Evolutionary conservation across 2,888 invertebrate genomes (phyloP).

Genomic region (Punctoribates punctum): DNA sequence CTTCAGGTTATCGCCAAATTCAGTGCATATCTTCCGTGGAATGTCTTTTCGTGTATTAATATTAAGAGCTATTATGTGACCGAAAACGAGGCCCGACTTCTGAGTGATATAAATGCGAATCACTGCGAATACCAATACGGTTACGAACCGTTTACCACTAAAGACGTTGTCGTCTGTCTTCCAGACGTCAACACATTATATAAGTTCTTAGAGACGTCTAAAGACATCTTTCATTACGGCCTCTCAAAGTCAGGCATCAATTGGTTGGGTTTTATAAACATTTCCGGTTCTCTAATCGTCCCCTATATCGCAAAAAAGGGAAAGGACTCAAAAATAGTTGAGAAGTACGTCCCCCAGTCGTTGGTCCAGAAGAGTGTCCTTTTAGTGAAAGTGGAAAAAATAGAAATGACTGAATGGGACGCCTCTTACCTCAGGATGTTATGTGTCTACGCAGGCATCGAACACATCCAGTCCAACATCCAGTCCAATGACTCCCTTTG

Average conservation of each 20-base stretch:
- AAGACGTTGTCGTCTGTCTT: conserved; percentile 83
- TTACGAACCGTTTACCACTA: conserved; percentile 75
- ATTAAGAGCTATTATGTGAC: conserved; percentile 90
- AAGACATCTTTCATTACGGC: conserved; percentile 37
- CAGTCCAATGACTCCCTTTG: conserved; percentile 37
- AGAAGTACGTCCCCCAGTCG: conserved; percentile 45
- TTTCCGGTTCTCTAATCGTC: conserved; percentile 34
- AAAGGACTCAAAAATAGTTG: not conserved
- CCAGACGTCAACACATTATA: conserved; percentile 83
- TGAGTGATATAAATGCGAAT: conserved; percentile 86
- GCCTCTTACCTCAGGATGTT: conserved; percentile 87
- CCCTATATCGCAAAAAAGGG: conserved; percentile 25
- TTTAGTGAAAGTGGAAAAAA: conserved; percentile 49
- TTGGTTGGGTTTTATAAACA: conserved; percentile 41
- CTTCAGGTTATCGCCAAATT: conserved; percentile 68
- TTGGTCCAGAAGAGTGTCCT: conserved; percentile 43
- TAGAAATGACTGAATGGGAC: conserved; percentile 68
- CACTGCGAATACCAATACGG: conserved; percentile 90
- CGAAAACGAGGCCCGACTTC: conserved; percentile 77
- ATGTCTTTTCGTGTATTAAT: conserved; percentile 84
- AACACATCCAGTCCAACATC: conserved; percentile 34
- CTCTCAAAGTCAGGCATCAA: conserved; percentile 25
- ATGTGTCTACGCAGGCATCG: conserved; percentile 79
- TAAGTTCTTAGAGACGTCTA: conserved; percentile 72
- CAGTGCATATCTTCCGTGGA: conserved; percentile 79